Base-by-base conservation (phyloP, 1,140 invertebrate species). In the Acromyrmex heyeri region DNA sequence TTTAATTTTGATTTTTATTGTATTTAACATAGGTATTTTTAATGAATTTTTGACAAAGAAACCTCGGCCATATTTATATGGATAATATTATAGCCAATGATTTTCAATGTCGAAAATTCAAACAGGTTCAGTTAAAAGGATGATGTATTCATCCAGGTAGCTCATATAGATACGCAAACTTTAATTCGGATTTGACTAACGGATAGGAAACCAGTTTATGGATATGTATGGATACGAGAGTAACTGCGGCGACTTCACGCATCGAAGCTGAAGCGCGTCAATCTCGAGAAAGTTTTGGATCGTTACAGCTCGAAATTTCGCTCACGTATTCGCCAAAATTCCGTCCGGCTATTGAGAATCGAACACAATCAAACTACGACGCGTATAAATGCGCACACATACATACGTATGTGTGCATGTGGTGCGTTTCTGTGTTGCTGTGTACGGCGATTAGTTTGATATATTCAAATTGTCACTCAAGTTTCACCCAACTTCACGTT, bases 391-490 rank as follows among this genome's bases (percentile, higher is more conserved):
- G 59, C 55, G 18, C 62, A 2, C 21, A 34, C 61, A 24, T 48
- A 38, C 18, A 44, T 75, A 75, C 34, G 48, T 53, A 78, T 72
- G 16, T 18, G 48, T 67, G n/a, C 34, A 44, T 12, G 70, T 53
- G 62, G 64, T 16, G n/a, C 21, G n/a, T 16, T 48, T 16, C 61
- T 27, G 44, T 75, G 34, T 75, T 70, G 86, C 67, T 50, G 53
- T 50, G 53, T 85, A 85, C 44, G 44, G 53, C 89, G 76, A 90
- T 86, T 87, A 87, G 78, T 89, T 62, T 61, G 88, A 90, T 85
- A 76, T 87, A 89, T 90, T 90, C 86, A 81, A 90, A 90, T 90
- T 73, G 89, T 90, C 83, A 44, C 50, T 27, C 21, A 88, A 91
- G 30, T 78, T 86, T 75, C 79, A 21, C n/a, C 16, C 10, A 0